These are phyloP conservation scores for Polypterus senegalus DNA, from an alignment of 2,113 vertebrate genomes.

Conservation along the genomic window DNA sequence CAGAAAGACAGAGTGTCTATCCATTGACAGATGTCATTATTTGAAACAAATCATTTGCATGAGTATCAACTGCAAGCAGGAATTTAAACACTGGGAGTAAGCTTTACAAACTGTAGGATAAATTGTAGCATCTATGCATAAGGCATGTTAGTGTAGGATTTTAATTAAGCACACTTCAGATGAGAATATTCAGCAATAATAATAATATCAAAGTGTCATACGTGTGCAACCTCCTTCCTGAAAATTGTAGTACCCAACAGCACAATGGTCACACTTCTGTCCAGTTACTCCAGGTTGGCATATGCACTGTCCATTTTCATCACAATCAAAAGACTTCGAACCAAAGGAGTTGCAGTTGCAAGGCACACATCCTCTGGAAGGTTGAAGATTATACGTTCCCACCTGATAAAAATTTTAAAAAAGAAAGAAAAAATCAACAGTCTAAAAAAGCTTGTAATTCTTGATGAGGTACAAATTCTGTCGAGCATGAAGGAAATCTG, in stretches of 20 bases:
- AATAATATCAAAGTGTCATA: constrained; percentile 37
- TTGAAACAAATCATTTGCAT: too few species aligned
- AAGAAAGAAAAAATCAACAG: neutral
- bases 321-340: constrained; percentile 90
- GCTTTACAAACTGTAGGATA: too few species aligned
- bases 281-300: constrained; percentile 88
- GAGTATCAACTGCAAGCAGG: too few species aligned
- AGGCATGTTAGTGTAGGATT: neutral
- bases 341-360: constrained; percentile 95
- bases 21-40: too few species aligned
- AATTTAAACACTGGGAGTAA: too few species aligned
- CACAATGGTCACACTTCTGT: constrained; percentile 83
- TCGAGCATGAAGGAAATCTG: too few species aligned
- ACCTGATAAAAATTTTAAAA: constrained; percentile 40
- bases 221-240: constrained; percentile 91
- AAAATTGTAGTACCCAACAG: constrained; percentile 77
- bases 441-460: too few species aligned
- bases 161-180: neutral
- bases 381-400: constrained; percentile 62
- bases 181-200: neutral
- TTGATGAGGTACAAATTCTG: too few species aligned
- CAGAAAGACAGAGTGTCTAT: too few species aligned
- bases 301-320: constrained; percentile 74
- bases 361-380: constrained; percentile 61
- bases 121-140: neutral